These are phyloP conservation scores for Elanus axillaris DNA, from an alignment of 2,113 vertebrate genomes.

Conservation along the genomic window DNA sequence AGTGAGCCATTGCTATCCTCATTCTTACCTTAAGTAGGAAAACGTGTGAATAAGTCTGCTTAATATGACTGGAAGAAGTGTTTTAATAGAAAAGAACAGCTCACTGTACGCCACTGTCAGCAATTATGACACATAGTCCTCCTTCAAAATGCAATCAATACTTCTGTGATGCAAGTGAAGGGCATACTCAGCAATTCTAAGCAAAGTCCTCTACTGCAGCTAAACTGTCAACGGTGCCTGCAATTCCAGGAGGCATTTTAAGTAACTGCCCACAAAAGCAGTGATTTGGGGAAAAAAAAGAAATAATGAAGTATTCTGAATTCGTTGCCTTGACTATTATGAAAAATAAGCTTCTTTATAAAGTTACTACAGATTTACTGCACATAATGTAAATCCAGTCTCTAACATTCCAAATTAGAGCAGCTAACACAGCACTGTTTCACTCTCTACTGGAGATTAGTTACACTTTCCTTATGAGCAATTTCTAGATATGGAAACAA, in stretches of 20 bases:
- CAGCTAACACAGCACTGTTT: background rate
- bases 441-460: background rate
- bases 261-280: background rate
- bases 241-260: background rate
- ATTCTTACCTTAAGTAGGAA: background rate
- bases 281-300: background rate
- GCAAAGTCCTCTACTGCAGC: background rate
- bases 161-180: background rate
- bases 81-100: background rate
- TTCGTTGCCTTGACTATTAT: background rate
- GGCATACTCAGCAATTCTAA: background rate
- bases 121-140: background rate
- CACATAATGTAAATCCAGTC: background rate
- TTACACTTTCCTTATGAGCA: background rate
- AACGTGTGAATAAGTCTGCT: background rate
- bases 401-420: background rate
- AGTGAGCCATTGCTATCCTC: background rate
- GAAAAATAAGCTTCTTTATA: background rate
- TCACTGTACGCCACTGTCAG: background rate
- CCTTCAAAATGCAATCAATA: background rate
- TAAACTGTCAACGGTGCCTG: background rate
- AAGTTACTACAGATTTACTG: background rate
- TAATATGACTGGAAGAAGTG: background rate
- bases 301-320: background rate
- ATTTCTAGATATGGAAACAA: background rate